phyloP scores from a whole-genome alignment of 1,140 invertebrate genomes.

The Ips nitidus region DNA sequence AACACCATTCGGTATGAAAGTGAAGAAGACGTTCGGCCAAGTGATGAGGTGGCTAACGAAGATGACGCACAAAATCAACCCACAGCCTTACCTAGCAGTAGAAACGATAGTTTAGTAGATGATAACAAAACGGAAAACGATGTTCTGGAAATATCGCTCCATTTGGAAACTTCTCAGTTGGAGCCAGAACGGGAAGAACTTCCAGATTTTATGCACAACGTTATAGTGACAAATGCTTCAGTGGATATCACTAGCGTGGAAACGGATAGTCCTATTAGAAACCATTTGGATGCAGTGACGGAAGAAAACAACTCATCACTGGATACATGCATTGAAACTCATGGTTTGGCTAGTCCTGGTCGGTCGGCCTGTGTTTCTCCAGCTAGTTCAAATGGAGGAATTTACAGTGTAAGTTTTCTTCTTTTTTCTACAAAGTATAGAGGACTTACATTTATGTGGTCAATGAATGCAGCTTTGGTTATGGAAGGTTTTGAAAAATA shows the following conservation, averaged over 20 bases:
- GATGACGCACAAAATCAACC: background rate
- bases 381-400: constrained; percentile 81
- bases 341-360: constrained; percentile 49
- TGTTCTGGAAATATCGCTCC: no score
- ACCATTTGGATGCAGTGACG: constrained; percentile 49
- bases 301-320: constrained; percentile 49
- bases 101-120: constrained; percentile 8
- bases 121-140: background rate
- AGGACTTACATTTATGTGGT: no score
- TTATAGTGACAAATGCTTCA: constrained; percentile 68
- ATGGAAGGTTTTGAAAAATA: no score
- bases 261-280: constrained; percentile 44
- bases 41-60: background rate
- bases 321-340: constrained; percentile 47
- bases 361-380: constrained; percentile 72
- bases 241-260: constrained; percentile 58
- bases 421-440: background rate
- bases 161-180: no score
- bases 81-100: constrained; percentile 14
- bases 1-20: constrained; percentile 54
- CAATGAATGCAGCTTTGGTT: no score
- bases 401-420: constrained; percentile 72
- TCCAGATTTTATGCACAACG: constrained; percentile 54
- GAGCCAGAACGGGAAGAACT: background rate
- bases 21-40: constrained; percentile 45